Evolutionary conservation across 2,888 invertebrate genomes (phyloP).

Genomic region (Trypoxylon attenuatum): DNA sequence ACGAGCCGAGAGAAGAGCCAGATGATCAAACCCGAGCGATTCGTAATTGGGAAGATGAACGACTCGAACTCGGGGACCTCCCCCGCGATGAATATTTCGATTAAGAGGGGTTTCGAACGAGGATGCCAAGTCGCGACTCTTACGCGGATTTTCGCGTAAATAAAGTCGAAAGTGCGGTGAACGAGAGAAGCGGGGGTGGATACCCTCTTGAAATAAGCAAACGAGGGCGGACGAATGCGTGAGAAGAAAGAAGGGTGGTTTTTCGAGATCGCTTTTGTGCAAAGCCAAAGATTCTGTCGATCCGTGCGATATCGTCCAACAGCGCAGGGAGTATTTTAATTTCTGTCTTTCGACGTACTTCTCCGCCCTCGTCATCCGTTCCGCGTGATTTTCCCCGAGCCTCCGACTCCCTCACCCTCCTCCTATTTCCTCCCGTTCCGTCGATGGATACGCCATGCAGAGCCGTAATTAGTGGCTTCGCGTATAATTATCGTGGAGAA

Average conservation of each 20-base stretch:
- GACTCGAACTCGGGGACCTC: slow-evolving; percentile 9
- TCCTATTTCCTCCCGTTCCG: slow-evolving; percentile 28
- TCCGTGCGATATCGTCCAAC: slow-evolving; percentile 18
- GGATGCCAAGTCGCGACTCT: neutral
- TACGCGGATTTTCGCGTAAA: neutral
- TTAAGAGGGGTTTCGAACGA: slow-evolving; percentile 14
- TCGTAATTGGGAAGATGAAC: slow-evolving; percentile 25
- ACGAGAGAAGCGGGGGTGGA: no score
- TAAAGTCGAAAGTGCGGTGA: no score
- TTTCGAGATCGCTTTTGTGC: neutral
- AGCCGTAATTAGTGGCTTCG: slow-evolving; percentile 64
- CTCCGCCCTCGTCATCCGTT: slow-evolving; percentile 18
- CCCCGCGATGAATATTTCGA: slow-evolving; percentile 35
- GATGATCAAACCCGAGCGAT: slow-evolving; percentile 23
- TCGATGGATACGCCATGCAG: slow-evolving; percentile 39
- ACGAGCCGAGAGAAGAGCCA: neutral
- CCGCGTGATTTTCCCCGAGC: slow-evolving; percentile 14
- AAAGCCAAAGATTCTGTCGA: slow-evolving; percentile 1
- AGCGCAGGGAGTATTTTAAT: slow-evolving; percentile 31
- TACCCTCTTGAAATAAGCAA: neutral
- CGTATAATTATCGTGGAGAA: slow-evolving; percentile 65
- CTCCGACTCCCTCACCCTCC: slow-evolving; percentile 19
- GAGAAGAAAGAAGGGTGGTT: neutral
- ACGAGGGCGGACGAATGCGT: neutral
- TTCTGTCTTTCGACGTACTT: slow-evolving; percentile 30